Conservation (phyloP, 2,888 invertebrate species). For the Epinotia ramella region DNA sequence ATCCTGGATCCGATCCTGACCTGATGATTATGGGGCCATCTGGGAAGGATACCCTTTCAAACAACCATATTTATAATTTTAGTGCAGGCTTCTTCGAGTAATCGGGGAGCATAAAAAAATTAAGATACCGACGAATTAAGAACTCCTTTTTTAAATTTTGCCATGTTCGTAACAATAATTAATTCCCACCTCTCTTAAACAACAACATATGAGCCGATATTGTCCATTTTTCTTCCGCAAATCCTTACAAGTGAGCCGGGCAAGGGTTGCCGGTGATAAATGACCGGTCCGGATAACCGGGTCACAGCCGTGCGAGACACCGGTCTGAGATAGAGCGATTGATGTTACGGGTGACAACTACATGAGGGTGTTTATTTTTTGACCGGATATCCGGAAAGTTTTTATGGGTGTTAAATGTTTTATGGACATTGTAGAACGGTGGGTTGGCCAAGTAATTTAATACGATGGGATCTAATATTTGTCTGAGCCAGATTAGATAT, state of each 20-base stretch:
- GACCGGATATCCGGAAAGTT: neutral
- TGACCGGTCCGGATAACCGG: conserved; percentile 45
- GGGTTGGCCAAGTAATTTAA: neutral
- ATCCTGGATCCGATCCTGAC: no score
- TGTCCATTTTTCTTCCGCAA: conserved; percentile 46
- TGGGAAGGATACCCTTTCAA: no score
- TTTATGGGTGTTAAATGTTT: conserved; percentile 4
- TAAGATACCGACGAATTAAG: no score
- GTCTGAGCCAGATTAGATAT: no score
- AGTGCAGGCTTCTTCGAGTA: no score
- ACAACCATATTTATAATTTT: no score
- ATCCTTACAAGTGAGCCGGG: conserved; percentile 45
- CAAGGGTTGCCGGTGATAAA: conserved; percentile 45
- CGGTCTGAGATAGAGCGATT: conserved; percentile 41
- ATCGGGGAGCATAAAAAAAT: no score
- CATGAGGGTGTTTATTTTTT: conserved; percentile 23
- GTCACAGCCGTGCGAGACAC: conserved; percentile 45
- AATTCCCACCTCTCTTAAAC: conserved; percentile 22
- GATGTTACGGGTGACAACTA: conserved; percentile 41
- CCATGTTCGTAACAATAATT: neutral
- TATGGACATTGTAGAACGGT: neutral
- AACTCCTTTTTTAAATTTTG: no score
- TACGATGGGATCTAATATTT: no score
- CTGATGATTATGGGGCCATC: no score
- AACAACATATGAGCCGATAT: conserved; percentile 44